These are phyloP conservation scores for Pipra filicauda DNA, from an alignment of 2,113 vertebrate species.

Conservation along the genomic window DNA sequence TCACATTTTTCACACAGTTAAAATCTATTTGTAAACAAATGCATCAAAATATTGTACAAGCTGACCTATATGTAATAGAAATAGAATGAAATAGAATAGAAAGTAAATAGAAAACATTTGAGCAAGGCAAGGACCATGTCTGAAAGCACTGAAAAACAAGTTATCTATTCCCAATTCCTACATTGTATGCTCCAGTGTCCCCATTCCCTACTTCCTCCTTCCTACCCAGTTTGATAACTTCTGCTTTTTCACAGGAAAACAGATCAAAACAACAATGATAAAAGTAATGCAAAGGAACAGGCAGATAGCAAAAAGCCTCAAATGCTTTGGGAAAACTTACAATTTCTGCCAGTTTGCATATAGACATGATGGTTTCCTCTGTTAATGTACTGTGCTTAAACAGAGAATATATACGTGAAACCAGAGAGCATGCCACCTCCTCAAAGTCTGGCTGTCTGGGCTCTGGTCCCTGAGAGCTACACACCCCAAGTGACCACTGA, in stretches of 20 bases:
- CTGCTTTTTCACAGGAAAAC: neutral
- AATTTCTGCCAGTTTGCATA: neutral
- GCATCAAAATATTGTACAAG: neutral
- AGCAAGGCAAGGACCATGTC: neutral
- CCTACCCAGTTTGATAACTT: neutral
- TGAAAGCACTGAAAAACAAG: neutral
- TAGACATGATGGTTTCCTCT: neutral
- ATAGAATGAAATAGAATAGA: neutral
- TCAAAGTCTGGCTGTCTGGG: neutral
- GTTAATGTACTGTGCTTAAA: neutral
- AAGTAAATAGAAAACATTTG: neutral
- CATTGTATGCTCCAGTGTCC: neutral
- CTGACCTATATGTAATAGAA: neutral
- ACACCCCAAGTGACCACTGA: neutral
- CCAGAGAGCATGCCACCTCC: neutral
- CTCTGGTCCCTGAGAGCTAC: neutral
- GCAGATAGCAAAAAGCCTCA: neutral
- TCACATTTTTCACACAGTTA: constrained; percentile 5
- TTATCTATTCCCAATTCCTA: neutral
- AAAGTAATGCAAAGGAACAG: neutral
- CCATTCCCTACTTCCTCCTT: neutral
- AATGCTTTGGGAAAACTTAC: neutral
- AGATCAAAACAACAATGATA: neutral
- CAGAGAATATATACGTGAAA: neutral
- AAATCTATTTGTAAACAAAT: constrained; percentile 12